These are phyloP conservation scores for Eupithecia inturbata DNA, from an alignment of 2,888 invertebrate species.

Conservation along the genomic window DNA sequence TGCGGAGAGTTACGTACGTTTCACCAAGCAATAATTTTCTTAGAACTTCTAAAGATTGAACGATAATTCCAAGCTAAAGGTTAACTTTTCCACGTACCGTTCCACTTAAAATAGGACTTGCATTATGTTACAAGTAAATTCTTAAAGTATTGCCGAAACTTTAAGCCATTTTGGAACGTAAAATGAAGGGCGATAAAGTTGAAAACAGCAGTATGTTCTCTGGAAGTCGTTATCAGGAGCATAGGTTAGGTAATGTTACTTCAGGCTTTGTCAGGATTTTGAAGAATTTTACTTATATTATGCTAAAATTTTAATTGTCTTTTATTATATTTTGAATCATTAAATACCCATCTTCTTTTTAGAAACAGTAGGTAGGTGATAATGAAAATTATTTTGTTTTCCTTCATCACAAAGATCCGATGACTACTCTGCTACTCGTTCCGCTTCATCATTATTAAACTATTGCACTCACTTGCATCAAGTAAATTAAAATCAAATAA, in stretches of 20 bases:
- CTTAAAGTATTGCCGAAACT: not conserved
- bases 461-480: not conserved
- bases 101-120: constrained; percentile 34
- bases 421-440: no score
- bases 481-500: no score
- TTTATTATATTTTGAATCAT: not conserved
- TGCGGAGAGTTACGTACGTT: not conserved
- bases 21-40: constrained; percentile 6
- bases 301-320: not conserved
- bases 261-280: not conserved
- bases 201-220: not conserved
- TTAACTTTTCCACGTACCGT: constrained; percentile 38
- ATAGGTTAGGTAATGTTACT: no score
- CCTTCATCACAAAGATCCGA: no score
- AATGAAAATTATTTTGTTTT: not conserved
- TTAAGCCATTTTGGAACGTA: constrained; percentile 6
- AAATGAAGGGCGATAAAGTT: not conserved
- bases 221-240: not conserved
- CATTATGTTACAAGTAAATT: constrained; percentile 19
- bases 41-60: constrained; percentile 8
- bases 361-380: not conserved
- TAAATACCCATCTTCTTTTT: not conserved
- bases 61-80: constrained; percentile 10
- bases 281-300: not conserved
- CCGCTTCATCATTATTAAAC: no score